phyloP scores from a whole-genome alignment of 92 coral and sea anemone species.

The Umimayanthus kanabou region DNA sequence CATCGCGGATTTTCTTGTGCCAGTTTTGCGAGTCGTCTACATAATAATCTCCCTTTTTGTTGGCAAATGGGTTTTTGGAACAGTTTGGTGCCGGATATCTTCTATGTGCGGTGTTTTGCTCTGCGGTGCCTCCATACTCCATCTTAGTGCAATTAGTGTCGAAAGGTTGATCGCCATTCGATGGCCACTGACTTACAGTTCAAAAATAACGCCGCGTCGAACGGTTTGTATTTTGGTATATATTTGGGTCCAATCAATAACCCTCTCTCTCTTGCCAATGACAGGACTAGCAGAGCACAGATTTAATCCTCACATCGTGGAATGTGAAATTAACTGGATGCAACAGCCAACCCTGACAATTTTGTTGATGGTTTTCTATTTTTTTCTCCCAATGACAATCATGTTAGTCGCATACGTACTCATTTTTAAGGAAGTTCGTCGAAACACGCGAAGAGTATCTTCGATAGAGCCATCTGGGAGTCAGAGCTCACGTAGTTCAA shows the following conservation, averaged over 20 bases:
- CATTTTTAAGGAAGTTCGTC: conserved; percentile 76
- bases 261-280: conserved; percentile 67
- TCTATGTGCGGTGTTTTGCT: conserved; percentile 86
- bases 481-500: not conserved
- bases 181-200: conserved; percentile 78
- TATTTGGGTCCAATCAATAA: conserved; percentile 66
- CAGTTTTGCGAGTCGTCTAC: conserved; percentile 74
- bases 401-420: conserved; percentile 73
- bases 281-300: conserved; percentile 80
- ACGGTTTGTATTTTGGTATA: conserved; percentile 55
- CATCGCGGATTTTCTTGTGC: conserved; percentile 80
- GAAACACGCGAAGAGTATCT: conserved; percentile 69
- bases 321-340: conserved; percentile 88
- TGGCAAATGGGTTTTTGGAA: conserved; percentile 81
- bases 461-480: conserved; percentile 46
- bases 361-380: conserved; percentile 66
- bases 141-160: conserved; percentile 81
- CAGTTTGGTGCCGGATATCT: conserved; percentile 79
- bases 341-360: conserved; percentile 64
- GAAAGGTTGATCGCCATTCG: conserved; percentile 86
- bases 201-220: conserved; percentile 67
- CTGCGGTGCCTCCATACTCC: conserved; percentile 95
- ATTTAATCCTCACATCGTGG: conserved; percentile 72
- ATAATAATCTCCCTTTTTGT: conserved; percentile 63
- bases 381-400: conserved; percentile 64